Evolutionary conservation across 2,888 invertebrate genomes (phyloP).

Genomic region (Phortica okadai): DNA sequence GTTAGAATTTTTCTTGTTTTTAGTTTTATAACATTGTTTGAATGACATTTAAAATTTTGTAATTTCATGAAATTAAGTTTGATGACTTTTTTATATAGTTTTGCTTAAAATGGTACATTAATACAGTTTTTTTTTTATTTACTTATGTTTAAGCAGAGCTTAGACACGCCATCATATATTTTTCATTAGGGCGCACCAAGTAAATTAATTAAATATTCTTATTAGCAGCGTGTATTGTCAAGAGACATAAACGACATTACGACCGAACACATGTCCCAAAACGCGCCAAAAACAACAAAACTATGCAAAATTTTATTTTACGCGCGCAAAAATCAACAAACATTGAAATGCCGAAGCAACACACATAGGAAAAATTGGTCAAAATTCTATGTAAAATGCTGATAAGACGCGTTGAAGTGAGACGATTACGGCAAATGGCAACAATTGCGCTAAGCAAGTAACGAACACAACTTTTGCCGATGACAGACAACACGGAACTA

Average conservation of each 20-base stretch:
- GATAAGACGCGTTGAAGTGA: not conserved
- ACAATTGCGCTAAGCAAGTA: not conserved
- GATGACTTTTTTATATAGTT: no score
- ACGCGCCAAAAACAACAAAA: not conserved
- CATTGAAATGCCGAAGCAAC: not conserved
- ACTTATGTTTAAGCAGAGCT: not conserved
- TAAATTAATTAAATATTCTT: conserved; percentile 23
- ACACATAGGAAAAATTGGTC: not conserved
- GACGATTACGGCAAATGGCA: not conserved
- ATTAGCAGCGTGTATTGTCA: conserved; percentile 3
- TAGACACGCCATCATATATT: not conserved
- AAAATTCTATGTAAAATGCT: no score
- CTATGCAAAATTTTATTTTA: conserved; percentile 3
- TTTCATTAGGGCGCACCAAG: not conserved
- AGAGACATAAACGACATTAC: not conserved
- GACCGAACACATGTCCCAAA: not conserved
- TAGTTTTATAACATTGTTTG: no score
- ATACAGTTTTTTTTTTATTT: conserved; percentile 22
- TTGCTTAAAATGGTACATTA: not conserved
- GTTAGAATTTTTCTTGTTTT: not conserved
- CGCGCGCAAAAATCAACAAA: conserved; percentile 7
- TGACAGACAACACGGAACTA: conserved; percentile 18
- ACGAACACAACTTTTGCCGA: not conserved
- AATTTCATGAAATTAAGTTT: no score
- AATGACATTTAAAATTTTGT: not conserved